Evolutionary conservation across 2,888 invertebrate species (phyloP).

Genomic region (Ceramica pisi): DNA sequence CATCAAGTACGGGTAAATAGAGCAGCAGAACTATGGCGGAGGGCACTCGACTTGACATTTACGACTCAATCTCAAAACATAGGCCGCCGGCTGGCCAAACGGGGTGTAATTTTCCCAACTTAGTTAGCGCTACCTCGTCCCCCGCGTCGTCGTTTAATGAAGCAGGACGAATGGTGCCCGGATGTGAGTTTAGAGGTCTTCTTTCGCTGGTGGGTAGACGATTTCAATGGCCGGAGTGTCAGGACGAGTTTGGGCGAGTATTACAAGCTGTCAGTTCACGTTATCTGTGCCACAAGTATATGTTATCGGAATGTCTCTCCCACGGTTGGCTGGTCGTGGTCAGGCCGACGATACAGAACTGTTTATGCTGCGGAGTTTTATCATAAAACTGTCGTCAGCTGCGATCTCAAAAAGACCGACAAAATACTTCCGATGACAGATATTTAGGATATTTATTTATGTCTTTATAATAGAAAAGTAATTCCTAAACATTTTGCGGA

Average conservation of each 20-base stretch:
- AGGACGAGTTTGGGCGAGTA: constrained; percentile 84
- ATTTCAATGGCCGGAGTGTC: constrained; percentile 83
- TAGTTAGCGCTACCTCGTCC: constrained; percentile 78
- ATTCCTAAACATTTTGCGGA: constrained; percentile 14
- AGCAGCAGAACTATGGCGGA: constrained; percentile 83
- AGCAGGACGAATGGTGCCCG: constrained; percentile 59
- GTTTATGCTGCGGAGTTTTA: constrained; percentile 61
- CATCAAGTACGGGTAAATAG: constrained; percentile 83
- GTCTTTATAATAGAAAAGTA: constrained; percentile 41
- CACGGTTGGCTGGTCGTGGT: constrained; percentile 76
- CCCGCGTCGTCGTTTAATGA: constrained; percentile 53
- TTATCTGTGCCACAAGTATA: constrained; percentile 84
- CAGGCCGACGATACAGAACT: constrained; percentile 59
- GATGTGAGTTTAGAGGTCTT: constrained; percentile 73
- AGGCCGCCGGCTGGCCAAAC: constrained; percentile 81
- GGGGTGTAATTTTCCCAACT: constrained; percentile 81
- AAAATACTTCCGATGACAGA: constrained; percentile 53
- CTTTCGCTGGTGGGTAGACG: constrained; percentile 73
- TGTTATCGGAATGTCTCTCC: constrained; percentile 78
- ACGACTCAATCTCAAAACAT: constrained; percentile 89
- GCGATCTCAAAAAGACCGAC: constrained; percentile 61
- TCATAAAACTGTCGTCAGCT: constrained; percentile 64
- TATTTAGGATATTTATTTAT: constrained; percentile 54
- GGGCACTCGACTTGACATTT: constrained; percentile 88
- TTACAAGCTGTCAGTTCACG: constrained; percentile 84